Evolutionary conservation across 2,888 invertebrate species (phyloP).

Genomic region (Drosophila neutralis): DNA sequence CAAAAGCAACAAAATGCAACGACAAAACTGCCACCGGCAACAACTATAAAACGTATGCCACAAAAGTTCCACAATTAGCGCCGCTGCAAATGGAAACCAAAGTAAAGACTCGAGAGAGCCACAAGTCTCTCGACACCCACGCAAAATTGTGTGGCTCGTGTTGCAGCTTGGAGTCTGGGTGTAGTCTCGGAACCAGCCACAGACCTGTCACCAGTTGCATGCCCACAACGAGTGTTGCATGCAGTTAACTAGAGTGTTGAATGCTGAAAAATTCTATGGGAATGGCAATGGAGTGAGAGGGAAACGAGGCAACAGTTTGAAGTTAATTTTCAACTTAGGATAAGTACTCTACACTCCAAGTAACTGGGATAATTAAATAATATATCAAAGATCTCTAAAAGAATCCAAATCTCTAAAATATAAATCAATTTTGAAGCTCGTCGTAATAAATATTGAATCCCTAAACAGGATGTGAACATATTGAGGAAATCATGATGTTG

Average conservation of each 20-base stretch:
- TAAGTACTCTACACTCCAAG: not conserved
- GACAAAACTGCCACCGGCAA: constrained; percentile 44
- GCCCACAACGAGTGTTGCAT: constrained; percentile 16
- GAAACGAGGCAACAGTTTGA: not conserved
- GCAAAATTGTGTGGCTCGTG: constrained; percentile 34
- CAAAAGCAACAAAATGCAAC: constrained; percentile 48
- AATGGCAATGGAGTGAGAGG: not conserved
- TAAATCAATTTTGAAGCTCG: not conserved
- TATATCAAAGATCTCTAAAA: not conserved
- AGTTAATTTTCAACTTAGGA: not conserved
- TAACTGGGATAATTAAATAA: not conserved
- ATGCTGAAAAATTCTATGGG: not conserved
- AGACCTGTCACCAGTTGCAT: constrained; percentile 31
- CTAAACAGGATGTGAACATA: constrained; percentile 10
- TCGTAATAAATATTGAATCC: constrained; percentile 1
- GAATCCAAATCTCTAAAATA: too few species aligned
- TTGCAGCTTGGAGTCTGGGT: constrained; percentile 7
- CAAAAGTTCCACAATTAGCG: constrained; percentile 70
- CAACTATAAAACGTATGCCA: constrained; percentile 31
- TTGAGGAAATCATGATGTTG: constrained; percentile 13
- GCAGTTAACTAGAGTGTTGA: constrained; percentile 7
- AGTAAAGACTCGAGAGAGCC: constrained; percentile 8
- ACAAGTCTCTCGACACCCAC: constrained; percentile 44
- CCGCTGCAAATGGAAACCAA: constrained; percentile 29
- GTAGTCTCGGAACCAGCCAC: constrained; percentile 13